phyloP scores from a whole-genome alignment of 2,888 invertebrate species.

The Malthinus flaveolus region DNA sequence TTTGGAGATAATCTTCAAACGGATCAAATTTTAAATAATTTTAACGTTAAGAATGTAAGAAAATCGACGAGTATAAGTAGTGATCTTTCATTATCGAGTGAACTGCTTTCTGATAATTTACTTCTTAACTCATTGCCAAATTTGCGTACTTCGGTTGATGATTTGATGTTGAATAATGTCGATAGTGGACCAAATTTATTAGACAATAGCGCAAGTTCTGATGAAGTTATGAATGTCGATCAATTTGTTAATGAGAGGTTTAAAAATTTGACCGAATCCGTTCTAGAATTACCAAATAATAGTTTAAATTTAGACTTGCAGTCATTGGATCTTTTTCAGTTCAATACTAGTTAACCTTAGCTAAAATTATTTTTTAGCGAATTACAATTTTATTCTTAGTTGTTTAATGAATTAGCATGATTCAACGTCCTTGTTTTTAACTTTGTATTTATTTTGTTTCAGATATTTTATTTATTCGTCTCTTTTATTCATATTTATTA shows the following conservation, averaged over 20 bases:
- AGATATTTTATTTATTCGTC: no score
- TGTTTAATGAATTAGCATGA: no score
- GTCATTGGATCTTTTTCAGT: conserved; percentile 50
- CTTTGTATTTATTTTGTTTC: no score
- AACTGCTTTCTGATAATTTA: conserved; percentile 43
- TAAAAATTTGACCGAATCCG: conserved; percentile 50
- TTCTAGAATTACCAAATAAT: conserved; percentile 41
- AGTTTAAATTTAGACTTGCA: conserved; percentile 48
- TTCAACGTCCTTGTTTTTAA: no score
- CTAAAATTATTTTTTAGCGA: no score
- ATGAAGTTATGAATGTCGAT: conserved; percentile 54
- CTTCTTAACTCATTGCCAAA: conserved; percentile 39
- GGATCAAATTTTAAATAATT: background rate
- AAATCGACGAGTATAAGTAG: conserved; percentile 2
- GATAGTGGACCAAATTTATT: conserved; percentile 43
- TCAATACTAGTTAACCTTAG: conserved; percentile 41
- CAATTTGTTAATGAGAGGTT: conserved; percentile 54
- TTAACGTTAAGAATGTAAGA: conserved; percentile 4
- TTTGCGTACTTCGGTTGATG: conserved; percentile 43
- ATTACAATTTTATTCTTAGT: no score
- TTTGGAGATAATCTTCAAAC: background rate
- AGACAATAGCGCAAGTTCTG: conserved; percentile 50
- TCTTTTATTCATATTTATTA: no score
- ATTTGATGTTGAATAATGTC: conserved; percentile 46
- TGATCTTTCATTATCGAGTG: conserved; percentile 33